Percentiles rank a stretch among this genome's conserved stretches.
Evolutionary conservation across 2,797 vertebrate genomes (phyloP).

Genomic region (Smutsia gigantea): DNA sequence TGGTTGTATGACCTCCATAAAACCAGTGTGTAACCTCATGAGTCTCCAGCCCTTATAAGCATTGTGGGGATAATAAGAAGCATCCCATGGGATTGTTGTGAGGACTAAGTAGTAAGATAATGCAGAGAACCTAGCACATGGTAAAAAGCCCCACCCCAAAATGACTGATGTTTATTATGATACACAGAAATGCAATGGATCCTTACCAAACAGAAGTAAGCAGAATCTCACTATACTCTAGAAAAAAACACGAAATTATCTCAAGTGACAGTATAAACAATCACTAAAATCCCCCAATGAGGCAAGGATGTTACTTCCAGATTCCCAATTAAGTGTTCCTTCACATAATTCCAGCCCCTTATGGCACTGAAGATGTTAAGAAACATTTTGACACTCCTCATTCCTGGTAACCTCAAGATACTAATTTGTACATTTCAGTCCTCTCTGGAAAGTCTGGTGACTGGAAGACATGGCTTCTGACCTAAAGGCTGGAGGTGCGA

Average conservation of each 20-base stretch:
- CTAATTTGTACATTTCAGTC: background rate
- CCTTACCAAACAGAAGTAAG: background rate
- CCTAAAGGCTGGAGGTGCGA: background rate
- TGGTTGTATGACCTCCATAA: background rate
- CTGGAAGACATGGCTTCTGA: background rate
- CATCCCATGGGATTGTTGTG: background rate
- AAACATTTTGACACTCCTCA: background rate
- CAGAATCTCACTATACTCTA: background rate
- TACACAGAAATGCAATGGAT: background rate
- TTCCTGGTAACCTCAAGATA: background rate
- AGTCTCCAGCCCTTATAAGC: background rate
- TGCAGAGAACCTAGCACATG: background rate
- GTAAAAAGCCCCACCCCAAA: background rate
- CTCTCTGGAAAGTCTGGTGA: background rate
- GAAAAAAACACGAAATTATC: background rate
- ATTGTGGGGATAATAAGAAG: background rate
- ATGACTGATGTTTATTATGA: background rate
- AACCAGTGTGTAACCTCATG: rapidly evolving
- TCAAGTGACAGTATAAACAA: background rate
- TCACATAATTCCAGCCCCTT: background rate
- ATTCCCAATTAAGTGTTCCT: background rate
- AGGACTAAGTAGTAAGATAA: background rate
- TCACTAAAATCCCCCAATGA: background rate
- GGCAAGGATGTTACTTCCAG: background rate
- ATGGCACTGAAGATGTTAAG: background rate